Percentiles rank a stretch among this genome's conserved stretches.
Conservation (phyloP, 2,113 vertebrate species). For the Hemiprocne comata region DNA sequence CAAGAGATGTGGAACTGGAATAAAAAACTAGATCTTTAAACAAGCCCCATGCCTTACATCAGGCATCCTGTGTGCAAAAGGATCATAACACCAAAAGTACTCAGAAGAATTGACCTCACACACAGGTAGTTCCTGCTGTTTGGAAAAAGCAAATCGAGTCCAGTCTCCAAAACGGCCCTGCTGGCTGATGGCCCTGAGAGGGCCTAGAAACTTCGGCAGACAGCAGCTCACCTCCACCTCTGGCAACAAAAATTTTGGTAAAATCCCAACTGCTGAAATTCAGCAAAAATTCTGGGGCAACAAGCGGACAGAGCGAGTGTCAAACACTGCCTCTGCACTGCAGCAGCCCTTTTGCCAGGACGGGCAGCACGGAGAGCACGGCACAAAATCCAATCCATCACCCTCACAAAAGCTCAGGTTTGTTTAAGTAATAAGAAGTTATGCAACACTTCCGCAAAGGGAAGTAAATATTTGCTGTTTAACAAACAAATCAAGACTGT, state of each 20-base stretch:
- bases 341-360: not conserved
- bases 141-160: not conserved
- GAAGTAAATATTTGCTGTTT: not conserved
- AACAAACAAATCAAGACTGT: not conserved
- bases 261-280: not conserved
- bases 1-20: not conserved
- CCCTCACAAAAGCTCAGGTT: not conserved
- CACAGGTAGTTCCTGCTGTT: not conserved
- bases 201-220: not conserved
- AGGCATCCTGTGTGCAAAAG: rapidly evolving
- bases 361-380: not conserved
- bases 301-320: rapidly evolving
- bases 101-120: not conserved
- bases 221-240: not conserved
- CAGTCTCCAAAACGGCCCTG: not conserved
- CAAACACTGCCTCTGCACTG: not conserved
- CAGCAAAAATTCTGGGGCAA: not conserved
- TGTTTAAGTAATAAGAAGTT: not conserved
- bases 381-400: not conserved
- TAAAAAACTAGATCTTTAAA: not conserved
- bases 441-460: not conserved
- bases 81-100: rapidly evolving
- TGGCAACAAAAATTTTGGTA: not conserved
- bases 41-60: not conserved
- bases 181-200: not conserved